A percentile compares a stretch with the other conserved stretches of the same genome.
Conservation (phyloP, 53 echinoderm and acorn worm genomes). For the Hippasteria phrygiana region DNA sequence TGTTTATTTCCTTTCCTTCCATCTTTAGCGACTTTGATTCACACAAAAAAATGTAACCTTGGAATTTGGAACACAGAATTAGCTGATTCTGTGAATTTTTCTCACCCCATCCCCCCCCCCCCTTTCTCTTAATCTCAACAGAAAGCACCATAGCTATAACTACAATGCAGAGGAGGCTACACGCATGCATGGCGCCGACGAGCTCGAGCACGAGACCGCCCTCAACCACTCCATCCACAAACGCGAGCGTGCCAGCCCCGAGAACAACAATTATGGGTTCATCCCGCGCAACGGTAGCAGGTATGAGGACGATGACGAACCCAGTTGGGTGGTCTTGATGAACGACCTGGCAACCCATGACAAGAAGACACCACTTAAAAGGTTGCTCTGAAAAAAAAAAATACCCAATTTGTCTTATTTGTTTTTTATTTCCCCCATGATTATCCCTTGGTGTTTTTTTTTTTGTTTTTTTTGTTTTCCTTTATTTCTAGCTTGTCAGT, state of each 20-base stretch:
- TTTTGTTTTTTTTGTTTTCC: not conserved
- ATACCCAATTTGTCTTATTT: not conserved
- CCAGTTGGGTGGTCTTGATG: slow-evolving; percentile 58
- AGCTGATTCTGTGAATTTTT: no score
- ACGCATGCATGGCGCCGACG: slow-evolving; percentile 82
- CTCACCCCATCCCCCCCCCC: no score
- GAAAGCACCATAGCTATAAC: slow-evolving; percentile 70
- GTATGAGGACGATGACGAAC: slow-evolving; percentile 66
- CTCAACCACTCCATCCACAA: slow-evolving; percentile 62
- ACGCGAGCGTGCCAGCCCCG: slow-evolving; percentile 37
- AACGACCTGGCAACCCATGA: slow-evolving; percentile 54
- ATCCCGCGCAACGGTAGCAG: slow-evolving; percentile 87
- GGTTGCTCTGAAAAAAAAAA: slow-evolving; percentile 21
- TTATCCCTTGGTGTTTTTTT: not conserved
- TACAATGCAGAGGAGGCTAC: slow-evolving; percentile 93
- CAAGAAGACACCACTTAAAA: slow-evolving; percentile 35
- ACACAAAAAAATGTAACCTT: no score
- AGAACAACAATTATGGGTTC: slow-evolving; percentile 91
- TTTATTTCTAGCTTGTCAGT: no score
- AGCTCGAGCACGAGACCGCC: slow-evolving; percentile 58
- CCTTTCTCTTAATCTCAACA: not conserved
- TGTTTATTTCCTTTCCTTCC: no score
- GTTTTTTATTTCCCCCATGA: not conserved
- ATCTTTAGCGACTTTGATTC: no score
- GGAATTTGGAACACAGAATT: no score